A percentile compares a stretch with the other conserved stretches of the same genome.
These are phyloP conservation scores for Saimiri boliviensis DNA, from an alignment of 2,113 vertebrate genomes.

Conservation along the genomic window DNA sequence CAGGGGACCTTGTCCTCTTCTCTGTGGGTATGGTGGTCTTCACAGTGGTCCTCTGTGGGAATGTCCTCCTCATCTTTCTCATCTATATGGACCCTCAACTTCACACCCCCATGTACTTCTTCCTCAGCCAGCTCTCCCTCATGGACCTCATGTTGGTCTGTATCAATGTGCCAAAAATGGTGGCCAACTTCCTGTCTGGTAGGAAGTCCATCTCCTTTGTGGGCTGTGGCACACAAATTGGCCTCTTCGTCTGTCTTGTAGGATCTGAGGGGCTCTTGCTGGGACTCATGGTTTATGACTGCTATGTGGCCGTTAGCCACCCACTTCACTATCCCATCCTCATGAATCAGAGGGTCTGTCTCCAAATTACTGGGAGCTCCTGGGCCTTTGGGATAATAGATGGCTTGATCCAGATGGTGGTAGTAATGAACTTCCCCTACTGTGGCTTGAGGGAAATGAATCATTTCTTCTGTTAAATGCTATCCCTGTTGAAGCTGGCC, in stretches of 20 bases:
- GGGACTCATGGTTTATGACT: slow-evolving; percentile 72
- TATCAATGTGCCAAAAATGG: slow-evolving; percentile 68
- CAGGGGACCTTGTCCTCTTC: slow-evolving; percentile 25
- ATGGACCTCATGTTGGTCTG: slow-evolving; percentile 71
- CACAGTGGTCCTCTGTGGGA: slow-evolving; percentile 33
- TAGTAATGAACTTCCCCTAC: slow-evolving; percentile 65
- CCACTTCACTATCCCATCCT: slow-evolving; percentile 66
- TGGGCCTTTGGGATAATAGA: slow-evolving; percentile 67
- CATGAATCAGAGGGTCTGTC: slow-evolving; percentile 63
- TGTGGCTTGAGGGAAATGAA: slow-evolving; percentile 56
- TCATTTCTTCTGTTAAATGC: slow-evolving; percentile 69
- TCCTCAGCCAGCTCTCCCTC: slow-evolving; percentile 74
- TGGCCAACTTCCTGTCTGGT: slow-evolving; percentile 49
- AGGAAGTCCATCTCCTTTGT: slow-evolving; percentile 64
- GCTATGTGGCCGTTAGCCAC: slow-evolving; percentile 61
- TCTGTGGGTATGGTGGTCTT: slow-evolving; percentile 44
- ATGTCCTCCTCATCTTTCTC: slow-evolving; percentile 63
- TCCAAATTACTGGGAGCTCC: slow-evolving; percentile 40
- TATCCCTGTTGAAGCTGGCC: slow-evolving; percentile 59
- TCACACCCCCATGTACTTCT: slow-evolving; percentile 70
- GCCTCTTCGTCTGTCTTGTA: slow-evolving; percentile 50
- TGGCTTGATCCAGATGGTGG: slow-evolving; percentile 55
- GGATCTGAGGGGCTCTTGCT: slow-evolving; percentile 71
- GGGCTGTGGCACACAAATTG: slow-evolving; percentile 65
- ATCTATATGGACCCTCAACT: slow-evolving; percentile 45